Evolutionary conservation across 2,113 vertebrate species (phyloP), one percentile per base, ranked within the genome.

Genomic region (Paralichthys olivaceus): DNA sequence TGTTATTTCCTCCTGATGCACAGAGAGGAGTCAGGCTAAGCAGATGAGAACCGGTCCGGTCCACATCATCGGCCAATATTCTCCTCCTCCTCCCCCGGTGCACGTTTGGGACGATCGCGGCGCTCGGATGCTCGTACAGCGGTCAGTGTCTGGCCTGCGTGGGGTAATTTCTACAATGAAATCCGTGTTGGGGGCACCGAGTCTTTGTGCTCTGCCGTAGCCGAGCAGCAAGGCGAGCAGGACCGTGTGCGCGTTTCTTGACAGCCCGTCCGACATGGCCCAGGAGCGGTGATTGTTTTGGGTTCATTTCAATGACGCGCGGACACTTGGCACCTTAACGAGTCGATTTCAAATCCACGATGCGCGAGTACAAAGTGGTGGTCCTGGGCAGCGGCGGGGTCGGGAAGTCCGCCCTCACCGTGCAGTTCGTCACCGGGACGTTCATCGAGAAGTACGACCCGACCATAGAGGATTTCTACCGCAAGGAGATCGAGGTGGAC

Each of bases 301-400:
- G 57, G 64, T 76, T 74, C 22, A 43, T 87, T 81, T 87, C 86
- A 81, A 90, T 91, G 93, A 81, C 87, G 87, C 87, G 81, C 72
- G 76, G 72, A 85, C 85, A 83, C 63, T 91, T 84, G 81, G 64
- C 34, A 51, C 72, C 61, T 32, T 71, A 19, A 58, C 81, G 83
- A 76, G 80, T 73, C 25, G 64, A 80, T 80, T 80, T 68, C 23
- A 78, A 43, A 80, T 69, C 79, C 86, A 86, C 79, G 87, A 98
- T 98, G 97, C 96, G 97, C 83, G 97, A 98, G 95, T 98, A 97
- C 87, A 98, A 98, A 93, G 97, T 98, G 95, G 97, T 98, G 95
- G 97, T 98, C 90, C 94, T 97, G 91, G 97, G 97, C 88, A 97
- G 96, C 94, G 97, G 97, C 75, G 97, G 97, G 90, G 97, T 98